A percentile compares a stretch with the other conserved stretches of the same genome.
Evolutionary conservation across 2,888 invertebrate species (phyloP).

Genomic region (Chloromyia formosa): DNA sequence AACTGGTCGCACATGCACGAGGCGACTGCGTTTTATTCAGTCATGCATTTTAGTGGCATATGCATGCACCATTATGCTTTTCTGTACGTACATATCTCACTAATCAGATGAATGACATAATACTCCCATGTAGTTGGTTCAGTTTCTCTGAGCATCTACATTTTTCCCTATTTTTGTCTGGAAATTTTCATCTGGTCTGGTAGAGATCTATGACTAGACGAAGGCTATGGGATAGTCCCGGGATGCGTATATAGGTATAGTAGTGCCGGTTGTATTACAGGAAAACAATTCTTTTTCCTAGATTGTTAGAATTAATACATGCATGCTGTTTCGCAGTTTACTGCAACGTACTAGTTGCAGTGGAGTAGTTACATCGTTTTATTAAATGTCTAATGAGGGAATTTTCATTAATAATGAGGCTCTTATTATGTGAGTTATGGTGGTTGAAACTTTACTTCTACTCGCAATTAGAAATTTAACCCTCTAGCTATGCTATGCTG

Average conservation of each 20-base stretch:
- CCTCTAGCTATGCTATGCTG: background rate
- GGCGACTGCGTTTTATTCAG: background rate
- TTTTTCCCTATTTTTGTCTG: constrained; percentile 29
- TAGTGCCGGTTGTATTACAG: no score
- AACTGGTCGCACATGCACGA: constrained; percentile 28
- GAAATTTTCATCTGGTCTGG: constrained; percentile 3
- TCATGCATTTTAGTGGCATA: background rate
- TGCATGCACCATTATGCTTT: constrained; percentile 19
- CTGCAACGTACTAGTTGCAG: no score
- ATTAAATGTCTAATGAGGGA: constrained; percentile 17
- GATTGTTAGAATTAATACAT: constrained; percentile 3
- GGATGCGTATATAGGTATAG: background rate
- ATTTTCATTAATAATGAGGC: constrained; percentile 26
- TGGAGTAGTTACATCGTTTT: constrained; percentile 23
- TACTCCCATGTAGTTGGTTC: background rate
- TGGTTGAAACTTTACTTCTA: constrained; percentile 8
- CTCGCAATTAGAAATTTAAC: background rate
- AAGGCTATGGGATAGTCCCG: constrained; percentile 18
- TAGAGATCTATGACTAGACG: background rate
- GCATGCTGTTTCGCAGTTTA: background rate
- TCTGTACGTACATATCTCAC: constrained; percentile 4
- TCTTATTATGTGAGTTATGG: background rate
- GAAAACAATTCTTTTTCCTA: no score
- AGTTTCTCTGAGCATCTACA: background rate
- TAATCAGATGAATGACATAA: constrained; percentile 23